Conservation (phyloP, 2,888 invertebrate genomes). For the Drosophila crucigera region DNA sequence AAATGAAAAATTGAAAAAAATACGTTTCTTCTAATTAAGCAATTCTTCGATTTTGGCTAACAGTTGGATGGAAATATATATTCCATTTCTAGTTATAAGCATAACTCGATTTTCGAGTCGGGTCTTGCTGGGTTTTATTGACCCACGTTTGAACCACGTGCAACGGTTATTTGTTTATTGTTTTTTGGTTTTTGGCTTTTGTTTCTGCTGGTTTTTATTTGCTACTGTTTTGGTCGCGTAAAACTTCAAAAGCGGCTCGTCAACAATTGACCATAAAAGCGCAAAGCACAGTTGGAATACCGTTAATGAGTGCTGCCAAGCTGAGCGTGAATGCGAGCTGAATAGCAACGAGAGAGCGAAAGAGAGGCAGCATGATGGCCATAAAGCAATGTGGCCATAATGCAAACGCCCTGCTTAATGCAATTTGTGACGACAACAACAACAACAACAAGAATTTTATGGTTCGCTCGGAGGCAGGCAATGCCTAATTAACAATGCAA, state of each 20-base stretch:
- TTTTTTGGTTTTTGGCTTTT: neutral
- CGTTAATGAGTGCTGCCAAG: conserved; percentile 56
- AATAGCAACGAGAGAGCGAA: neutral
- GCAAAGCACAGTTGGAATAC: conserved; percentile 45
- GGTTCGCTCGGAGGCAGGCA: conserved; percentile 10
- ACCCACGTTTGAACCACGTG: conserved; percentile 42
- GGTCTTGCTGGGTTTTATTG: conserved; percentile 12
- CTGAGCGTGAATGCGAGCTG: conserved; percentile 40
- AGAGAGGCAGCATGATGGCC: conserved; percentile 24
- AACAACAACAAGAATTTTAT: neutral
- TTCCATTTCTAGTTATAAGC: neutral
- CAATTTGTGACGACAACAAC: conserved; percentile 28
- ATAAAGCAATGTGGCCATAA: conserved; percentile 51
- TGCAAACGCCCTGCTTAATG: conserved; percentile 52
- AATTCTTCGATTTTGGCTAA: conserved; percentile 19
- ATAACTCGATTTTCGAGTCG: neutral
- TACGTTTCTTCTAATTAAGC: conserved; percentile 42
- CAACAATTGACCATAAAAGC: conserved; percentile 65
- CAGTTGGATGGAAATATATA: neutral
- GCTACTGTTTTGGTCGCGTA: neutral
- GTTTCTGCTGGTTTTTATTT: no score
- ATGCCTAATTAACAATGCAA: conserved; percentile 50
- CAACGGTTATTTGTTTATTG: conserved; percentile 41
- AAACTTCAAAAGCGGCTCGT: conserved; percentile 66
- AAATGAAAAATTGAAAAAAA: neutral